phyloP scores from a whole-genome alignment of 2,113 vertebrate genomes.

The Psammodynastes pulverulentus region DNA sequence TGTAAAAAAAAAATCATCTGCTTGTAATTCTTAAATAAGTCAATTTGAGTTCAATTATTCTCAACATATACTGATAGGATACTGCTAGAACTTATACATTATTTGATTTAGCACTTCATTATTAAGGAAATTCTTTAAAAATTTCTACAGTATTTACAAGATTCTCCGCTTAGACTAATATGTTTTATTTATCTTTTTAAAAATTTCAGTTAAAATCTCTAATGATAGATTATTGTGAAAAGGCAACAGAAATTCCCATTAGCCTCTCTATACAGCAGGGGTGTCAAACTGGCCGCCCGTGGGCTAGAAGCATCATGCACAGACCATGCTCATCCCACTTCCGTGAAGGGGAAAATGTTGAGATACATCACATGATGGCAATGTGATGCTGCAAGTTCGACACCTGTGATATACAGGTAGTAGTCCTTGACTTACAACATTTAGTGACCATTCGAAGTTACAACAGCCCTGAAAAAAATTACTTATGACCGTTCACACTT shows the following conservation, averaged over 20 bases:
- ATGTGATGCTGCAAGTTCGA: no score
- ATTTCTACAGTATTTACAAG: neutral
- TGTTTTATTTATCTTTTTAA: constrained; percentile 27
- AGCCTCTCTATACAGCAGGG: neutral
- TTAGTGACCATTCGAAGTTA: no score
- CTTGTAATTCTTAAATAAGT: constrained; percentile 27
- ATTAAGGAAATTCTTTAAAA: constrained; percentile 35
- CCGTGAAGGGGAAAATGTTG: no score
- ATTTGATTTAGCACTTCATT: constrained; percentile 13
- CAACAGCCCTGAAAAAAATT: no score
- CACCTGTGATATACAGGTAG: no score
- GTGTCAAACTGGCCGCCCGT: no score
- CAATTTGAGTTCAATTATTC: constrained; percentile 43
- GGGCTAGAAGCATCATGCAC: no score
- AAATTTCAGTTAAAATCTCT: constrained; percentile 6
- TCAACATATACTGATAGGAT: constrained; percentile 37
- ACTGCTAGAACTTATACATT: constrained; percentile 49
- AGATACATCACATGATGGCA: no score
- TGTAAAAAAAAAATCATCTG: constrained; percentile 1
- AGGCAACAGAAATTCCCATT: neutral
- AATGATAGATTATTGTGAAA: constrained; percentile 8
- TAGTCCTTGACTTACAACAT: no score
- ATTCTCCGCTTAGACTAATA: constrained; percentile 40
- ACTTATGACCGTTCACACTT: no score
- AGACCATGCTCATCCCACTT: no score